Base-by-base conservation (phyloP, 2,797 vertebrate genomes). In the Macropus fuliginosus region DNA sequence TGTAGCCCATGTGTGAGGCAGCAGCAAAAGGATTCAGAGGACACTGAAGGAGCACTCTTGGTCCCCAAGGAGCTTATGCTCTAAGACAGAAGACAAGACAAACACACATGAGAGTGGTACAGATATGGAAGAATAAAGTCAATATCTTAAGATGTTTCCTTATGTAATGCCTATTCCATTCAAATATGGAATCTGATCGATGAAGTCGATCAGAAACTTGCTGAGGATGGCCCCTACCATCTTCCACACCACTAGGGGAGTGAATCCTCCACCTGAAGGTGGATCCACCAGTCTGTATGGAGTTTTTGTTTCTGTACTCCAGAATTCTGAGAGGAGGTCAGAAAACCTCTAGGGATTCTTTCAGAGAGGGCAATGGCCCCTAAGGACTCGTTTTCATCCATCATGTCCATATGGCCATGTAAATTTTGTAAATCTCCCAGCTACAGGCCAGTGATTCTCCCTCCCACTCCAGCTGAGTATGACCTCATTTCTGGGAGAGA, bases 401-500 rank as follows among this genome's bases (percentile, higher is more conserved):
- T 87, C 74, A 50, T 50, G 74, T 87, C 74, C 74, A 87, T 87
- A 87, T 87, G 74, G 40, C 40, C 74, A 50, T 24, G 27, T 52
- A 52, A 52, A 52, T 52, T 52, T 52, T 52, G 52, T 52, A 87
- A 87, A 46, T 50, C 74, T 87, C 74, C 74, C 74, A 50, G 40
- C 40, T 27, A 87, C 74, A 87, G 74, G 74, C 74, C 74, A 87
- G 40, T 87, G 40, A 87, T 87, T 87, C 74, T 87, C 74, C 74
- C 74, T 50, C 74, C 40, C 40, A 50, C 40, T 21, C 74, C 74
- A 87, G 74, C 74, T 81, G 74, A 81, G 74, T 87, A 87, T 87
- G 74, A 87, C 74, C 74, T 87, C 74, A 87, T 87, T 87, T 87
- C 40, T 87, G 74, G 74, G 74, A 87, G 74, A 87, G 74, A 87